Conservation (phyloP, 2,797 vertebrate genomes). For the Hippoglossus hippoglossus region DNA sequence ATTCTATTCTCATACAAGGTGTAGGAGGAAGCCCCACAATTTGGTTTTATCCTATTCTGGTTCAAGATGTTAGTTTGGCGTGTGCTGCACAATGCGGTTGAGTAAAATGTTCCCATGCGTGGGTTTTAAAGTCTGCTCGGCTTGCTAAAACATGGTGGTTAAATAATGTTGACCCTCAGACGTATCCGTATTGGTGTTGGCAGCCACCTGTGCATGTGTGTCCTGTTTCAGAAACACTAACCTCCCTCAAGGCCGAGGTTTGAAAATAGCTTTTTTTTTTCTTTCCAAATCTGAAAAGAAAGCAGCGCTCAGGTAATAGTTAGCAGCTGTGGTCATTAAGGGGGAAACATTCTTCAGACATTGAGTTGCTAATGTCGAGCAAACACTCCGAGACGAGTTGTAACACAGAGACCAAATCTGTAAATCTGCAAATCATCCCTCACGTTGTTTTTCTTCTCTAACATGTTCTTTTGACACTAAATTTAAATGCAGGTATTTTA, state of each 20-base stretch:
- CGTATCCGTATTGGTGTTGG: conserved; percentile 66
- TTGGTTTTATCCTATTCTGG: conserved; percentile 47
- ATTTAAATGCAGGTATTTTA: not conserved
- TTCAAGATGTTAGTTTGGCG: conserved; percentile 45
- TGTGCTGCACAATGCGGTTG: conserved; percentile 23
- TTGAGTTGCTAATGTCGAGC: conserved; percentile 45
- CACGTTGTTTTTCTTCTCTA: conserved; percentile 13
- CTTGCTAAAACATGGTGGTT: conserved; percentile 47
- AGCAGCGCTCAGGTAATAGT: conserved; percentile 68
- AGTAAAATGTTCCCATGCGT: conserved; percentile 38
- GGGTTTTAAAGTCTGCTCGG: conserved; percentile 19
- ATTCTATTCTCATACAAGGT: conserved; percentile 44
- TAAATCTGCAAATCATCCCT: conserved; percentile 20
- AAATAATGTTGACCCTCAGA: conserved; percentile 51
- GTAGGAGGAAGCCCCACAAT: conserved; percentile 50
- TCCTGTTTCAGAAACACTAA: conserved; percentile 59
- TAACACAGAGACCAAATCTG: conserved; percentile 31
- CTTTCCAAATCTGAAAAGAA: conserved; percentile 55
- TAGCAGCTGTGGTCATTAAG: conserved; percentile 67
- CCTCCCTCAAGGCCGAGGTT: conserved; percentile 63
- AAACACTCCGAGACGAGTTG: conserved; percentile 44
- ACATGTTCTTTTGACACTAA: conserved; percentile 2
- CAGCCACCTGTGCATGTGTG: conserved; percentile 52
- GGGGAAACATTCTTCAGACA: conserved; percentile 47
- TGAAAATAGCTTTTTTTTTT: conserved; percentile 49